phyloP scores from a whole-genome alignment of 2,113 vertebrate genomes.

The Pimephales promelas region DNA sequence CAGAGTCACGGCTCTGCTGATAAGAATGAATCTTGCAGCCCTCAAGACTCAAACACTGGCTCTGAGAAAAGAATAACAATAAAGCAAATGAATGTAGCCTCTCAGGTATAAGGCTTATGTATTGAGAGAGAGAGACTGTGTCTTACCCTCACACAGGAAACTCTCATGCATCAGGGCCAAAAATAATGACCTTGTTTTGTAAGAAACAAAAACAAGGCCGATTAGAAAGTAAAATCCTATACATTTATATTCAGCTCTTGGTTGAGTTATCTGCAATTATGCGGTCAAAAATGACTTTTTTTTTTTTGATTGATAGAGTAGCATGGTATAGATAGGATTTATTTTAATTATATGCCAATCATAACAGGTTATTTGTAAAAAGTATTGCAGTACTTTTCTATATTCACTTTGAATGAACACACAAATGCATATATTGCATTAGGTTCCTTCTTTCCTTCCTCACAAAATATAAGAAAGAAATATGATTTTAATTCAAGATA shows the following conservation, averaged over 20 bases:
- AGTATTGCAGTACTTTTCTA: background rate
- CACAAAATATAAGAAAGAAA: too few species aligned
- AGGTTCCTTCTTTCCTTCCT: background rate
- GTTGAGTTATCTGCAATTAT: background rate
- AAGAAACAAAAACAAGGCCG: background rate
- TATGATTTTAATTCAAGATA: too few species aligned
- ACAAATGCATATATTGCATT: background rate
- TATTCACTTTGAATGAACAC: background rate
- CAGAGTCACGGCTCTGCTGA: background rate
- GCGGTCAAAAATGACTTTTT: background rate
- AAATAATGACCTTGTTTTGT: conserved; percentile 35
- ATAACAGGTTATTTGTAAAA: background rate
- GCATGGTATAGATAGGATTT: background rate
- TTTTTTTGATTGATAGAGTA: background rate
- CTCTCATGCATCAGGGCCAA: background rate
- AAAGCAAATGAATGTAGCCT: background rate
- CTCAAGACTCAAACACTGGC: background rate
- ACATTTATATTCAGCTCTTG: conserved; percentile 21
- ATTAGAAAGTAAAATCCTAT: background rate
- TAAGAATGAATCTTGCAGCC: conserved; percentile 19
- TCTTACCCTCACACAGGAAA: conserved; percentile 1
- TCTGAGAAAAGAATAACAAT: conserved; percentile 29
- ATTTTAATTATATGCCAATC: background rate
- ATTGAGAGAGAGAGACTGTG: conserved; percentile 7
- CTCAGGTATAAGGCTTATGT: conserved; percentile 7